phyloP scores from a whole-genome alignment of 2,113 vertebrate genomes.

The Heterocephalus glaber region DNA sequence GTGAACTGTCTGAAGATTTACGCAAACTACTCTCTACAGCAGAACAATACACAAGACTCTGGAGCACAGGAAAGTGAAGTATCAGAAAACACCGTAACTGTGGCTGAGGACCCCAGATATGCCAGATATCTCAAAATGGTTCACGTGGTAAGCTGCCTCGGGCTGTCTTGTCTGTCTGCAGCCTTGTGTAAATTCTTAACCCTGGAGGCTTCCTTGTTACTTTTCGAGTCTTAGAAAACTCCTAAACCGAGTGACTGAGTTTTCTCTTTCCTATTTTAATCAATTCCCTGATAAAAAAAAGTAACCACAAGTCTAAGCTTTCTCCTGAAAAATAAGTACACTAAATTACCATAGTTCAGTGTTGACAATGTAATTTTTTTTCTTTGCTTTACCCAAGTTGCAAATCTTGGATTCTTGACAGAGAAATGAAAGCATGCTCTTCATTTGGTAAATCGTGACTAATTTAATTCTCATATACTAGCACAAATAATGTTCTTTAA shows the following conservation, averaged over 20 bases:
- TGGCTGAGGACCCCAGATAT: constrained; percentile 96
- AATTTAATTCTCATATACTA: constrained; percentile 26
- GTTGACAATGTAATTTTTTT: background rate
- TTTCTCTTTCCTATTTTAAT: constrained; percentile 60
- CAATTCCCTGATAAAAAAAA: constrained; percentile 46
- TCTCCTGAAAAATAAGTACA: constrained; percentile 33
- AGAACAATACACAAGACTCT: constrained; percentile 82
- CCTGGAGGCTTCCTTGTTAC: constrained; percentile 65
- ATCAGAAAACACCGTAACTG: constrained; percentile 90
- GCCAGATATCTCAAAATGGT: constrained; percentile 99
- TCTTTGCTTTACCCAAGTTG: background rate
- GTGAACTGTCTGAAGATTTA: constrained; percentile 70
- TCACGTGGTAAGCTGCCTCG: constrained; percentile 93
- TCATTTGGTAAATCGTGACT: constrained; percentile 19
- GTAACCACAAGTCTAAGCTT: constrained; percentile 36
- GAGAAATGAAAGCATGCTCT: constrained; percentile 25
- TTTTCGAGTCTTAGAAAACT: constrained; percentile 64
- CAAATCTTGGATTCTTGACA: constrained; percentile 44
- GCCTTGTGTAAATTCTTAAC: constrained; percentile 58
- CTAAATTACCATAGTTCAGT: constrained; percentile 23
- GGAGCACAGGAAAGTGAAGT: constrained; percentile 82
- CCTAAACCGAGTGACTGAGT: constrained; percentile 53
- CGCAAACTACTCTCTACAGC: constrained; percentile 77
- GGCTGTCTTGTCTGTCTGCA: constrained; percentile 67
- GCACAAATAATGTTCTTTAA: constrained; percentile 23